Evolutionary conservation across 1,140 invertebrate species (phyloP).

Genomic region (Saccostrea glomerata): DNA sequence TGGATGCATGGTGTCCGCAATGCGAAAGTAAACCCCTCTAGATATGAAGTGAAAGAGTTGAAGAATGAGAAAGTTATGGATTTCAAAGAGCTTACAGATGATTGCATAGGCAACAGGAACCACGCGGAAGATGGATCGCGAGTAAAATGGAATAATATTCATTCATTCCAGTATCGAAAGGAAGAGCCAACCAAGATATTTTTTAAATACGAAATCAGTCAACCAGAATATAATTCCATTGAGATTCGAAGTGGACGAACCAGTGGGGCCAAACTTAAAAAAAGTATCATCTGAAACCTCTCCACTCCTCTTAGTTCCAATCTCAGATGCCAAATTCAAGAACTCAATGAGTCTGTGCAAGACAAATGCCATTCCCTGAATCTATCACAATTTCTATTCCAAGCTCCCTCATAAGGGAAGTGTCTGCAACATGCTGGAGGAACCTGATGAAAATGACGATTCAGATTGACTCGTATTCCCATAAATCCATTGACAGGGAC

Average conservation of each 20-base stretch:
- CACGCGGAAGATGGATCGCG: background rate
- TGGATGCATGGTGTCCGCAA: conserved; percentile 14
- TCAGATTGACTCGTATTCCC: background rate
- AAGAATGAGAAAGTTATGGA: conserved; percentile 20
- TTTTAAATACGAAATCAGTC: conserved; percentile 41
- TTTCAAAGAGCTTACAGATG: conserved; percentile 27
- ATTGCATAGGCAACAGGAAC: conserved; percentile 32
- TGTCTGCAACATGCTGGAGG: background rate
- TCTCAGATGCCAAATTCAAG: background rate
- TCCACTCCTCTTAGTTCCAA: background rate
- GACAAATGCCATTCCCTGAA: too few species aligned
- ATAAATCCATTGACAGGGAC: background rate
- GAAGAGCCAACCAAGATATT: conserved; percentile 33
- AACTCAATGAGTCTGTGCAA: too few species aligned
- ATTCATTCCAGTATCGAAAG: conserved; percentile 45
- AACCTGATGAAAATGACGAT: background rate
- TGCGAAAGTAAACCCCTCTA: conserved; percentile 41
- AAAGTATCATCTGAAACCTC: conserved; percentile 15
- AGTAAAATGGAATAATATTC: conserved; percentile 32
- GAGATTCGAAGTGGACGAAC: background rate
- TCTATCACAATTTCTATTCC: too few species aligned
- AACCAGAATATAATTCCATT: conserved; percentile 22
- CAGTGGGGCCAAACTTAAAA: background rate
- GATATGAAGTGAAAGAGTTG: conserved; percentile 36
- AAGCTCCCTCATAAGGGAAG: too few species aligned